Evolutionary conservation across 2,113 vertebrate species (phyloP).

Genomic region (Phalacrocorax carbo): DNA sequence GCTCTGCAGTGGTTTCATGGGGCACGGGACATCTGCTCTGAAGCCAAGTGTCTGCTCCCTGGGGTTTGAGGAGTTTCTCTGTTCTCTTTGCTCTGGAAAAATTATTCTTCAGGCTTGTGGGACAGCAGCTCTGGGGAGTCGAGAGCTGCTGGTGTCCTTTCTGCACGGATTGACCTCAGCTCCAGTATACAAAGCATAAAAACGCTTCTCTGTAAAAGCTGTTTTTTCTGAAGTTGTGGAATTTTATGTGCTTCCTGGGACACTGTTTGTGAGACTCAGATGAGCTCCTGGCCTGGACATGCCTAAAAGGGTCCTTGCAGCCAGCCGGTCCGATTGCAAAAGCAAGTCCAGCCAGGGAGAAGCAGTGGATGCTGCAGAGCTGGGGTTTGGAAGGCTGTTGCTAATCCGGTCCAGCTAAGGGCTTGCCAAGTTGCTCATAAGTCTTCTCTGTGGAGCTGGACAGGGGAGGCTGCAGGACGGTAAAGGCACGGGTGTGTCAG

Average conservation of each 20-base stretch:
- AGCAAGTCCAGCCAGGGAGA: background rate
- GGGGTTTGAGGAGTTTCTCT: background rate
- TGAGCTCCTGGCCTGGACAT: background rate
- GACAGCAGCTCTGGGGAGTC: background rate
- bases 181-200: background rate
- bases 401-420: background rate
- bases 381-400: background rate
- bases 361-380: background rate
- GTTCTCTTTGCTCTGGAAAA: background rate
- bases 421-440: background rate
- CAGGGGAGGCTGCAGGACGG: background rate
- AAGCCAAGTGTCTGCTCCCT: background rate
- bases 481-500: background rate
- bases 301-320: background rate
- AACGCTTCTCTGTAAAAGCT: background rate
- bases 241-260: background rate
- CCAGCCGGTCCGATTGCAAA: background rate
- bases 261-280: background rate
- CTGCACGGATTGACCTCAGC: background rate
- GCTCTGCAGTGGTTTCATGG: background rate
- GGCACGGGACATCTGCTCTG: background rate
- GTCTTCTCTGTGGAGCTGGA: background rate
- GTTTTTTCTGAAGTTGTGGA: background rate
- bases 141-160: background rate
- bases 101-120: background rate